Conservation (phyloP, 1,140 invertebrate species). For the Euschistus heros region DNA sequence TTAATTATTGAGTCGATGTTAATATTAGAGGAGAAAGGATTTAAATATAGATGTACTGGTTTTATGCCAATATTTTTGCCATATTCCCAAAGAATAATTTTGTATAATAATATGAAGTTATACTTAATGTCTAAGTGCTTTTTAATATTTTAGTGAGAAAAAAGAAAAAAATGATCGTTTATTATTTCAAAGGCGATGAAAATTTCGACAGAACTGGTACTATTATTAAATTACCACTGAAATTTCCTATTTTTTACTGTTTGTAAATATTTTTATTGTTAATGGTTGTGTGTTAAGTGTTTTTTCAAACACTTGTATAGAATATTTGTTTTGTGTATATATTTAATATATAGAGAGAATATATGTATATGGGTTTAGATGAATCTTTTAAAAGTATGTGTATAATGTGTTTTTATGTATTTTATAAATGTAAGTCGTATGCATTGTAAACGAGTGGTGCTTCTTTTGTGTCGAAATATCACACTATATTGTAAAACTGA, state of each 20-base stretch:
- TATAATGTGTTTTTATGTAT: constrained; percentile 3
- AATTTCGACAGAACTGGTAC: no score
- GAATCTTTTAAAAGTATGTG: constrained; percentile 1
- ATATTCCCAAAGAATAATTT: no score
- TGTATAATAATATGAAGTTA: no score
- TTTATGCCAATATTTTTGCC: no score
- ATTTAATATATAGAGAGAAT: neutral
- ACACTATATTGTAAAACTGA: no score
- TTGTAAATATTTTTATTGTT: constrained; percentile 8
- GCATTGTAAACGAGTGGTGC: neutral
- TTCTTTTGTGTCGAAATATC: neutral
- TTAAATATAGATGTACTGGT: no score
- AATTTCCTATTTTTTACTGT: constrained; percentile 7
- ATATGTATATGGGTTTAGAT: neutral
- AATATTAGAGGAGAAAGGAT: no score
- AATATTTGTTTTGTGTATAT: neutral
- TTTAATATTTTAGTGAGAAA: no score
- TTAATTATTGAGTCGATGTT: no score
- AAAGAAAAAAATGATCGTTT: no score
- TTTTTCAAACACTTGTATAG: constrained; percentile 6
- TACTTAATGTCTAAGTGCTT: constrained; percentile 15
- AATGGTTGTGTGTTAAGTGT: constrained; percentile 6
- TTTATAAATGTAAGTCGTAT: neutral
- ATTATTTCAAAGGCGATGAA: no score
- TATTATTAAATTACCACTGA: no score